Percentiles rank a stretch among this genome's conserved stretches.
phyloP scores from a whole-genome alignment of 2,113 vertebrate species.

The Perca flavescens region DNA sequence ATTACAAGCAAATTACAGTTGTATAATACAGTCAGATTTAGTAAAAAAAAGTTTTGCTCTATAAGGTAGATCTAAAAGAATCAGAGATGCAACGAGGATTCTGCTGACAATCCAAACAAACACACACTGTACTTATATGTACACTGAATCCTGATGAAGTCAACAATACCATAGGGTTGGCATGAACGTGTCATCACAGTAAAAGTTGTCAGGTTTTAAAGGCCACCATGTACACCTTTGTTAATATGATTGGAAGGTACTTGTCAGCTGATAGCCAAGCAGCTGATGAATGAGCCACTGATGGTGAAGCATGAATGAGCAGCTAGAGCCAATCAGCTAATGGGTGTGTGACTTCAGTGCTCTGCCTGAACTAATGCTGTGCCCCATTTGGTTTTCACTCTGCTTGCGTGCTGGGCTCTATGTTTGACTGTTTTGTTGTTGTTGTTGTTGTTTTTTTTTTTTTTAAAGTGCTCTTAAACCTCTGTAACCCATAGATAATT shows the following conservation, averaged over 20 bases:
- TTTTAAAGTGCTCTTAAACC: not conserved
- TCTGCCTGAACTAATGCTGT: not conserved
- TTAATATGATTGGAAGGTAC: constrained; percentile 13
- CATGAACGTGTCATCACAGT: not conserved
- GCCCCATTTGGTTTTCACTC: constrained; percentile 8
- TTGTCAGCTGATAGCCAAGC: constrained; percentile 24
- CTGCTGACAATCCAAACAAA: not conserved
- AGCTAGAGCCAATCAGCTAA: constrained; percentile 39
- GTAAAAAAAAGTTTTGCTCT: not conserved
- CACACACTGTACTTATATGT: not conserved
- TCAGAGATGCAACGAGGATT: not conserved
- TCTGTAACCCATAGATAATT: not conserved
- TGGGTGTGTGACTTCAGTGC: constrained; percentile 26
- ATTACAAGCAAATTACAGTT: constrained; percentile 12
- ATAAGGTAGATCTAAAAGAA: not conserved
- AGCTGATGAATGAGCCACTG: constrained; percentile 33
- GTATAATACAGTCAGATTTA: not conserved
- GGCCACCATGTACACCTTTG: constrained; percentile 8
- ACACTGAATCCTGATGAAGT: not conserved
- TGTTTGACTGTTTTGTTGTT: constrained; percentile 8
- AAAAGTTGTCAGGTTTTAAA: constrained; percentile 18
- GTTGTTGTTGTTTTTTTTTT: not conserved
- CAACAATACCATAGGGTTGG: not conserved
- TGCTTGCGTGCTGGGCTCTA: not conserved
- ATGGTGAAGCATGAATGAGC: constrained; percentile 40